A percentile compares a stretch with the other conserved stretches of the same genome.
These are phyloP conservation scores for Oreocharis arfaki DNA, from an alignment of 2,113 vertebrate genomes.

Conservation along the genomic window DNA sequence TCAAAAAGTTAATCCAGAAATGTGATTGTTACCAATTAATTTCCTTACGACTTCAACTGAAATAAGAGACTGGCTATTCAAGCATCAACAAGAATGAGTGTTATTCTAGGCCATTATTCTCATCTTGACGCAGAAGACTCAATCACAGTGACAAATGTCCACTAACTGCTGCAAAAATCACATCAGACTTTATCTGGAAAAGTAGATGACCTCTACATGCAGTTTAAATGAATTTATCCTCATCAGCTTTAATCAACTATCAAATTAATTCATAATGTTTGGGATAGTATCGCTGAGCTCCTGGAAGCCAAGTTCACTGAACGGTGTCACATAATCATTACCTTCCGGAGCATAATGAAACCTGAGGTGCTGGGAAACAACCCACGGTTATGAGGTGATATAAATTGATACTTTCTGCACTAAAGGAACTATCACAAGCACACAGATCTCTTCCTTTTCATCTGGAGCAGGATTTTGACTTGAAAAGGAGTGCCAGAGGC, in stretches of 20 bases:
- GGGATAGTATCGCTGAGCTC: background rate
- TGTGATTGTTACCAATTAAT: background rate
- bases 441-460: background rate
- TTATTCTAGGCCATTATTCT: conserved; percentile 20
- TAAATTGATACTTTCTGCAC: background rate
- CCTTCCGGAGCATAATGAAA: conserved; percentile 1
- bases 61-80: background rate
- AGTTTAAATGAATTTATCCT: conserved; percentile 42
- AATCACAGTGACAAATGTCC: conserved; percentile 41
- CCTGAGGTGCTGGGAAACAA: background rate
- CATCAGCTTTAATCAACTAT: conserved; percentile 41
- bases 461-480: background rate
- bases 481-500: background rate
- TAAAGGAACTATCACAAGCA: background rate
- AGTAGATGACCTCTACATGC: conserved; percentile 16
- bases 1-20: background rate
- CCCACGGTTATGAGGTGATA: background rate
- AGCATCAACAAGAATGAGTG: background rate
- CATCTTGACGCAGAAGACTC: background rate
- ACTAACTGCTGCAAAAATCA: conserved; percentile 43
- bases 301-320: conserved; percentile 6
- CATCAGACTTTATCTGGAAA: background rate
- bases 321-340: background rate
- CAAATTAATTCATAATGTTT: conserved; percentile 49
- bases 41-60: background rate